Evolutionary conservation across 2,888 invertebrate genomes (phyloP), one percentile per base, ranked within the genome.

Genomic region (Sinhomidia bicolor): DNA sequence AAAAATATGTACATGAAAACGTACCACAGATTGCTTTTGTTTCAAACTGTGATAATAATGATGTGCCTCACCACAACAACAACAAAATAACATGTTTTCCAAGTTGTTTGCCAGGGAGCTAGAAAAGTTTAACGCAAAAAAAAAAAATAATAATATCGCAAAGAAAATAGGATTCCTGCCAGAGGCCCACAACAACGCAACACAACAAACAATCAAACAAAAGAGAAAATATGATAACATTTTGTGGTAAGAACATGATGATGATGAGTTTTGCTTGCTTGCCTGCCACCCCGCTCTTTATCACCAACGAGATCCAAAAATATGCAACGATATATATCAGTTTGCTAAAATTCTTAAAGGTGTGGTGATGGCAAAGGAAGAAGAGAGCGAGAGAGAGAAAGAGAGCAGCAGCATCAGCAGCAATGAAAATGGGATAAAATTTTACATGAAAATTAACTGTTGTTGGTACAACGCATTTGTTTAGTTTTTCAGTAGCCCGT

Each of bases 131-230:
- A n/a, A n/a, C n/a, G n/a, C n/a, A n/a, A n/a, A n/a, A n/a, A n/a
- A n/a, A n/a, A n/a, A n/a, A n/a, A n/a, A n/a, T n/a, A n/a, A n/a
- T n/a, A n/a, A n/a, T 20, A 12, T n/a, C 6, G 20, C 17, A 23
- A 44, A 23, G 20, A 71, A 71, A 68, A 41, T 20, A 71, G n/a
- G 20, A 44, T 71, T 44, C 17, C 44, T 23, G 41, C 71, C 71
- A 41, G 44, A 9, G 71, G 41, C 71, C 44, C 71, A 71, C 44
- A 20, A 41, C 71, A 71, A 71, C n/a, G n/a, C n/a, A n/a, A n/a
- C n/a, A n/a, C n/a, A n/a, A n/a, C n/a, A n/a, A n/a, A 71, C 36
- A 44, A 44, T 71, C 36, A 71, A 71, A 44, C 2, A 51, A 17
- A 29, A n/a, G n/a, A n/a, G 71, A 71, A 71, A 71, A 57, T 23